Evolutionary conservation across 2,888 invertebrate species (phyloP).

Genomic region (Phyllotreta striolata): DNA sequence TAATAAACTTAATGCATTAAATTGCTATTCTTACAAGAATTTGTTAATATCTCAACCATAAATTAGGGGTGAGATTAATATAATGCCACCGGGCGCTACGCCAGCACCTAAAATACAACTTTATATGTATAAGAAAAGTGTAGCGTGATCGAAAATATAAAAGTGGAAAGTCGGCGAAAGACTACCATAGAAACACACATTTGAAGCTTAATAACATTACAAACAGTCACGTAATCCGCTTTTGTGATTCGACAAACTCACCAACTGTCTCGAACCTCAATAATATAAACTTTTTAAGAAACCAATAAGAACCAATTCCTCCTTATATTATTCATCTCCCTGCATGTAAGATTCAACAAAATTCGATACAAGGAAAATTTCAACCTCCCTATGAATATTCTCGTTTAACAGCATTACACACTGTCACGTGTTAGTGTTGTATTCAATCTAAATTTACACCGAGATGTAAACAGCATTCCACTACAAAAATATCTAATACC

Average conservation of each 20-base stretch:
- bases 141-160: conserved; percentile 39
- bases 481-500: conserved; percentile 32
- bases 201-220: conserved; percentile 34
- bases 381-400: no score
- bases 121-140: conserved; percentile 24
- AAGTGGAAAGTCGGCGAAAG: conserved; percentile 33
- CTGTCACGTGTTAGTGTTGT: conserved; percentile 47
- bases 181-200: conserved; percentile 28
- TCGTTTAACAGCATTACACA: background rate
- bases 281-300: no score
- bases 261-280: no score
- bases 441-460: conserved; percentile 43
- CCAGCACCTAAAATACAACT: conserved; percentile 30
- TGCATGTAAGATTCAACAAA: no score
- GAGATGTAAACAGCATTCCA: conserved; percentile 39
- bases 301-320: no score
- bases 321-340: no score
- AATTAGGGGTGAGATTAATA: conserved; percentile 28
- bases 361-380: no score
- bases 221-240: conserved; percentile 31
- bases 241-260: no score
- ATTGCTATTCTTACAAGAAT: conserved; percentile 15
- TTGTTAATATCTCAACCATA: conserved; percentile 14
- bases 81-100: conserved; percentile 21
- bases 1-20: conserved; percentile 15